Evolutionary conservation across 1,140 invertebrate genomes (phyloP).

Genomic region (Drosophila prosaltans): DNA sequence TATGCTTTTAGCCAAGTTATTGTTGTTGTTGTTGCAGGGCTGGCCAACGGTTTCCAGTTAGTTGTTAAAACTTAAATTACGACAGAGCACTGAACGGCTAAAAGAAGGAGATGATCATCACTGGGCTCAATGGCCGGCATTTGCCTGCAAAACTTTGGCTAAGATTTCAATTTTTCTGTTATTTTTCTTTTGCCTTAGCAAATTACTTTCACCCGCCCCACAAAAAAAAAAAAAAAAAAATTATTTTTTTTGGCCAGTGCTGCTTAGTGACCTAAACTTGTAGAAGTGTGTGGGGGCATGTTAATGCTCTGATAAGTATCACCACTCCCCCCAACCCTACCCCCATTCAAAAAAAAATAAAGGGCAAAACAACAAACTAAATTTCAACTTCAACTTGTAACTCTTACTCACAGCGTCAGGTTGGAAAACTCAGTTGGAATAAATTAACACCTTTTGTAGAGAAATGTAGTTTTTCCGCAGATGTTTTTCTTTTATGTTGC

Average conservation of each 20-base stretch:
- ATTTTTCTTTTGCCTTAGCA: conserved; percentile 33
- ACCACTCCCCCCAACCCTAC: conserved; percentile 11
- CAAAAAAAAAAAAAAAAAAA: conserved; percentile 16
- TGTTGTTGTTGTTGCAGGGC: conserved; percentile 35
- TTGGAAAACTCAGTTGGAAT: conserved; percentile 45
- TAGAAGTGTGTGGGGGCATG: conserved; percentile 21
- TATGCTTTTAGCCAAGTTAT: conserved; percentile 39
- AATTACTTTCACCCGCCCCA: conserved; percentile 53
- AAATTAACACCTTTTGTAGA: conserved; percentile 55
- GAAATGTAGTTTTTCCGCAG: background rate
- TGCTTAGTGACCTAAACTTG: conserved; percentile 77
- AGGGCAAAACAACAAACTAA: conserved; percentile 13
- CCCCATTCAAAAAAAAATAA: background rate
- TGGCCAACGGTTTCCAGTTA: conserved; percentile 62
- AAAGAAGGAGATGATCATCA: conserved; percentile 16
- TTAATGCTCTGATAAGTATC: conserved; percentile 71
- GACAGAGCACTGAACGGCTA: conserved; percentile 68
- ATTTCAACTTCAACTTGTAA: background rate
- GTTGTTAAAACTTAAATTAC: conserved; percentile 72
- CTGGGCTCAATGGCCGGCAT: conserved; percentile 37
- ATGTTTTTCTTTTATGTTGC: conserved; percentile 28
- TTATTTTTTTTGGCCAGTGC: conserved; percentile 39
- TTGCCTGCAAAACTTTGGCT: conserved; percentile 16
- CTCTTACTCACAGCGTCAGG: conserved; percentile 46
- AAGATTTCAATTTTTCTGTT: conserved; percentile 45